A percentile compares a stretch with the other conserved stretches of the same genome.
Conservation (phyloP, 2,113 vertebrate genomes). For the Gasterosteus aculeatus region DNA sequence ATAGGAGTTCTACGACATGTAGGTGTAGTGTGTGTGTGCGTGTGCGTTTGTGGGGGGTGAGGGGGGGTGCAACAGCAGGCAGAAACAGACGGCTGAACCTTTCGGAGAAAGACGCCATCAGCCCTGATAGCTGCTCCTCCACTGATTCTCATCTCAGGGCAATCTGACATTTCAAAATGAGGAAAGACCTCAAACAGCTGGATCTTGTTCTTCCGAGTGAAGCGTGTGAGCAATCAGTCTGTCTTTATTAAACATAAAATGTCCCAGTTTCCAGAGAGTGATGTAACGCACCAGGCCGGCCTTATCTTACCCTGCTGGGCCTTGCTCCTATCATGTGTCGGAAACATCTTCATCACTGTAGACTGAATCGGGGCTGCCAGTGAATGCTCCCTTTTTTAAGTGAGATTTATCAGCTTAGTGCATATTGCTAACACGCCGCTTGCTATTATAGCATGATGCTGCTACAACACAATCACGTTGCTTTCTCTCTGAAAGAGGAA, state of each 20-base stretch:
- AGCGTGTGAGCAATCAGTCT: slow-evolving; percentile 23
- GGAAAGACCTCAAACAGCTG: slow-evolving; percentile 51
- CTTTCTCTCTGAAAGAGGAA: slow-evolving; percentile 38
- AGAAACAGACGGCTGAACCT: slow-evolving; percentile 58
- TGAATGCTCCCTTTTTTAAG: slow-evolving; percentile 13
- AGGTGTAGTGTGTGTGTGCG: slow-evolving; percentile 21
- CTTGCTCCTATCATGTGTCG: neutral
- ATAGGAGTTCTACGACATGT: slow-evolving; percentile 31
- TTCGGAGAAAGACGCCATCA: slow-evolving; percentile 56
- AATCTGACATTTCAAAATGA: slow-evolving; percentile 57
- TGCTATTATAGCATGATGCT: slow-evolving; percentile 10
- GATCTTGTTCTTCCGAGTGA: slow-evolving; percentile 11
- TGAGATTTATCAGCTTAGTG: slow-evolving; percentile 44
- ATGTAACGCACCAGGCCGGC: slow-evolving; percentile 14
- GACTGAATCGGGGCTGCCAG: neutral
- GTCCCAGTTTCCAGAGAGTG: slow-evolving; percentile 16
- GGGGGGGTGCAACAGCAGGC: slow-evolving; percentile 55
- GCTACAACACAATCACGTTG: slow-evolving; percentile 25
- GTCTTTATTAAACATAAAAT: slow-evolving; percentile 37
- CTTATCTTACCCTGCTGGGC: slow-evolving; percentile 1
- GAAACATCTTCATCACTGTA: slow-evolving; percentile 17
- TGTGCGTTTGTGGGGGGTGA: neutral
- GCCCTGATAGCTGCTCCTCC: slow-evolving; percentile 43
- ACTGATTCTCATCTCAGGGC: slow-evolving; percentile 43
- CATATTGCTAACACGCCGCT: slow-evolving; percentile 43